phyloP scores from a whole-genome alignment of 1,140 invertebrate species.

The Cylas formicarius region DNA sequence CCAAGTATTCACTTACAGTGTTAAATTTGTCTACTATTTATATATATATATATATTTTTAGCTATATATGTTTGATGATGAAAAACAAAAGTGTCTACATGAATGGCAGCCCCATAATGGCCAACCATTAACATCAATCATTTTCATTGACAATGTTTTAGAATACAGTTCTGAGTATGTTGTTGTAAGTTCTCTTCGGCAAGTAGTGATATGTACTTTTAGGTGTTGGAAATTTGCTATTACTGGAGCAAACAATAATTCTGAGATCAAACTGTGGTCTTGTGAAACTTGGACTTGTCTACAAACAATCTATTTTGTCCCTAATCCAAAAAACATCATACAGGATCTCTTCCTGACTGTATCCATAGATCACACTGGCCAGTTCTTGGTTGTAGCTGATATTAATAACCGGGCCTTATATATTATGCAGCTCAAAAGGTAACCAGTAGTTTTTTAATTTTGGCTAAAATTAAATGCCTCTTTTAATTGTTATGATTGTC shows the following conservation, averaged over 20 bases:
- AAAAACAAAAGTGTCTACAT: conserved; percentile 71
- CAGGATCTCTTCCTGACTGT: conserved; percentile 55
- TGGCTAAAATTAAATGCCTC: too few species aligned
- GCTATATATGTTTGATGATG: conserved; percentile 56
- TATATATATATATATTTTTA: conserved; percentile 61
- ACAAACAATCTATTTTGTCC: conserved; percentile 71
- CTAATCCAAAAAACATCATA: conserved; percentile 42
- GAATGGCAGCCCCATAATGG: conserved; percentile 87
- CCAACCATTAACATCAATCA: conserved; percentile 73
- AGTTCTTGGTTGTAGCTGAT: conserved; percentile 79
- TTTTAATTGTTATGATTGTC: too few species aligned
- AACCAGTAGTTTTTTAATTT: too few species aligned
- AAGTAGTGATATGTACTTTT: conserved; percentile 45
- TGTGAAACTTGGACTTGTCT: conserved; percentile 89
- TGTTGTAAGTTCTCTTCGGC: conserved; percentile 5
- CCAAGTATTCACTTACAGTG: conserved; percentile 51
- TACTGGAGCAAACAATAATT: conserved; percentile 83
- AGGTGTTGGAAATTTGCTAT: conserved; percentile 93
- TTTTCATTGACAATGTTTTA: conserved; percentile 89
- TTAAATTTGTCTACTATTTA: background rate
- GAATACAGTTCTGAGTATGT: conserved; percentile 76
- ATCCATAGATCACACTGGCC: conserved; percentile 70
- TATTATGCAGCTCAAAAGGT: conserved; percentile 58
- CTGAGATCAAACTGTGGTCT: conserved; percentile 88
- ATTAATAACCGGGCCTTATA: conserved; percentile 70